Conservation (phyloP, 2,888 invertebrate species). For the Leptinotarsa peninsularis region DNA sequence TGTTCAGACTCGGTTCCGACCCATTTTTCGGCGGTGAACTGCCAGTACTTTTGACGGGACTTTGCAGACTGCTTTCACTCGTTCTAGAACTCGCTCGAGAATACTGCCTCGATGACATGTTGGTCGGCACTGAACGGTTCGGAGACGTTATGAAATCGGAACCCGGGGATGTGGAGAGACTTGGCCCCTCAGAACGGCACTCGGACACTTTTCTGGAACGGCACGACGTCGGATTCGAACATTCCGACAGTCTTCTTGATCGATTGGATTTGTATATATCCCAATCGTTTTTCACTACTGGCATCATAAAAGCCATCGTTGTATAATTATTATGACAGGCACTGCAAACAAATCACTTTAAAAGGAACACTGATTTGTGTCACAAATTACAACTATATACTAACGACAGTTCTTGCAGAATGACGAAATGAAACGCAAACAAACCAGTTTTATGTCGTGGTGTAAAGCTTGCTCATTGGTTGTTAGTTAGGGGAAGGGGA, state of each 20-base stretch:
- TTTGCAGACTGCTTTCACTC: slow-evolving; percentile 73
- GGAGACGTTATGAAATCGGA: slow-evolving; percentile 71
- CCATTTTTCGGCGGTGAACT: slow-evolving; percentile 74
- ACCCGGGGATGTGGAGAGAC: slow-evolving; percentile 75
- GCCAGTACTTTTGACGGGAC: slow-evolving; percentile 76
- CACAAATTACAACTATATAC: not conserved
- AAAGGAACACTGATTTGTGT: not conserved
- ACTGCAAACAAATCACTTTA: slow-evolving; percentile 2
- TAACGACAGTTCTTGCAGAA: slow-evolving; percentile 31
- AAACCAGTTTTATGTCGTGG: slow-evolving; percentile 53
- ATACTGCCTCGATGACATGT: slow-evolving; percentile 74
- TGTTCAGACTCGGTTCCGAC: slow-evolving; percentile 75
- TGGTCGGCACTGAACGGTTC: slow-evolving; percentile 71
- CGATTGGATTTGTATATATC: slow-evolving; percentile 90
- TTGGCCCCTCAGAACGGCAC: slow-evolving; percentile 80
- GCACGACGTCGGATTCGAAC: slow-evolving; percentile 73
- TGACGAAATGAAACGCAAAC: slow-evolving; percentile 40
- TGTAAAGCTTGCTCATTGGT: slow-evolving; percentile 53
- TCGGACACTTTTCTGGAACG: slow-evolving; percentile 81
- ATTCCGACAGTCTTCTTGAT: slow-evolving; percentile 81
- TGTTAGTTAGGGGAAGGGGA: slow-evolving; percentile 47
- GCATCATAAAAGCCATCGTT: slow-evolving; percentile 94
- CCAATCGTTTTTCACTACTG: slow-evolving; percentile 93
- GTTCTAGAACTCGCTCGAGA: slow-evolving; percentile 72
- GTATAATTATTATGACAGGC: slow-evolving; percentile 24